Evolutionary conservation across 2,888 invertebrate genomes (phyloP), one percentile per base, ranked within the genome.

Genomic region (Lepas anatifera): DNA sequence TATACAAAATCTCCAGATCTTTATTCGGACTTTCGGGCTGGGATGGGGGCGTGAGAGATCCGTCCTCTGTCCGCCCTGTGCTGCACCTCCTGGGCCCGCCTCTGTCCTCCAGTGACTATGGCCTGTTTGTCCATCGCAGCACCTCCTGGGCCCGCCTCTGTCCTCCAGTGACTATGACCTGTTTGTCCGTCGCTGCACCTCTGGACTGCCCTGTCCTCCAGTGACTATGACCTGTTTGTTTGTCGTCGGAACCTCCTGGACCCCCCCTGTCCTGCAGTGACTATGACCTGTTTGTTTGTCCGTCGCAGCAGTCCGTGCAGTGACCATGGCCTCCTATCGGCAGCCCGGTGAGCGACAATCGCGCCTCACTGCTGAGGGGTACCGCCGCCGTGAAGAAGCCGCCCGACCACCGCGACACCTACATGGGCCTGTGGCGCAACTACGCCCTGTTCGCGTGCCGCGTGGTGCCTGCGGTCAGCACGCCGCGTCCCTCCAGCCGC

Each of bases 391-490:
- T 92, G 0, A 88, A 93, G 77, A 95, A 95, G 78, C 90, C 93
- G 13, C 88, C 94, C 70, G 93, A 92, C 75, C 97, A 97, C 81
- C 84, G 95, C 75, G 97, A 97, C 79, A 87, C 92, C 43, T 95
- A 97, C 80, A 88, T 98, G 84, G 93, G 93, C 81, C 86, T 99
- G 35, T 99, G 99, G 97, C 91, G 95, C 78, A 97, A 97, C 83
- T 97, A 98, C 81, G 87, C 96, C 76, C 92, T 94, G 25, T 91
- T 97, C 83, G 95, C 95, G 11, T 99, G 97, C 83, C 87, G 95
- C 69, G 90, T 99, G 66, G 95, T 96, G 8, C 98, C 97, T 18
- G 71, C 74, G 7, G 70, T 73, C 27, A 70, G 70, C 67, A 89
- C 90, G 72, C 90, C 92, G 1, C 90, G 89, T 78, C 90, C 92